Base-by-base conservation (phyloP, 2,888 invertebrate genomes). In the Microctonus hyperodae region DNA sequence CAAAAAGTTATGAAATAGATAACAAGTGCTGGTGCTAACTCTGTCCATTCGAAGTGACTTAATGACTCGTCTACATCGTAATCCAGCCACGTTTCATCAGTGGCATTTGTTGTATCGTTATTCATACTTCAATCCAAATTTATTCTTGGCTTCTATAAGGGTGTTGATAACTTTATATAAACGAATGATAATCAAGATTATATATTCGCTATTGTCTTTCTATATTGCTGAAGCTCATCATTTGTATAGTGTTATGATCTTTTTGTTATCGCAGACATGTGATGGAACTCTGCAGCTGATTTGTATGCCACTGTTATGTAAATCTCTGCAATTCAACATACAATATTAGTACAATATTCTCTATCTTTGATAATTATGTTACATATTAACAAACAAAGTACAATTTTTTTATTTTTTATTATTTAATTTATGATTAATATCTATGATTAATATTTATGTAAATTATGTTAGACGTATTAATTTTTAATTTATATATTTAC, bases 1-100 rank as follows among this genome's bases (percentile, higher is more conserved):
- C 88, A 79, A 73, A 90, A 86, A 2, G 89, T 90, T 28, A 89
- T 76, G 9, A 87, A 85, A 80, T 90, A 90, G 51, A 89, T 85
- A 22, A 88, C 78, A 16, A 88, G 84, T 5, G 87, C 86, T 0
- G 89, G 89, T 35, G 86, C 81, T 62, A 90, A 79, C 79, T 90
- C 89, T 10, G 81, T 79, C 86, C 89, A 87, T 69, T 87, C 82
- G 75, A 87, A 88, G 50, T 79, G 81, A 31, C 78, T 81, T 68
- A 84, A 76, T 16, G 86, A 85, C 50, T 85, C 86, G 53, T 86
- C 83, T 68, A 85, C 80, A 76, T 88, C 86, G 75, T 87, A 88
- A 70, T 86, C 85, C 70, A 83, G 82, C 53, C 72, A 67, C 1
- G 63, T 22, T n/a, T 67, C 67, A 51, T 78, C 76, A 35, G 79